Evolutionary conservation across 37 sponge, comb jelly and placozoan species (phyloP).

Genomic region (Amphimedon queenslandica): DNA sequence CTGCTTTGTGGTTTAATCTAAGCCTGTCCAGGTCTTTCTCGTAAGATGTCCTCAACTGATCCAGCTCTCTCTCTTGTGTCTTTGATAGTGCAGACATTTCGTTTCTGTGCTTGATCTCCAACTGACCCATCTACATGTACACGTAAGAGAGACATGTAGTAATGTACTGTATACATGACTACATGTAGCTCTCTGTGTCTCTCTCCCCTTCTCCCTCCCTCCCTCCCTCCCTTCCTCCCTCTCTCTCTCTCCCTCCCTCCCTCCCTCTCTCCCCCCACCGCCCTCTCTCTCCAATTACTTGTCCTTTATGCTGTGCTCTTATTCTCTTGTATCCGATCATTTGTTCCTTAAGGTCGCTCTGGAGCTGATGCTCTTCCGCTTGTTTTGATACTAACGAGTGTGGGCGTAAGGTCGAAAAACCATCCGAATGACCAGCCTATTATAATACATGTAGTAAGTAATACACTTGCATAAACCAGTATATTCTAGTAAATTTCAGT

Average conservation of each 20-base stretch:
- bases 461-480: too few relatives aligned
- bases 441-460: neutral
- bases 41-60: slow-evolving; percentile 54
- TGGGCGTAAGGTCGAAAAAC: slow-evolving; percentile 90
- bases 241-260: neutral
- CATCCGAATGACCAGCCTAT: slow-evolving; percentile 32
- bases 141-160: neutral
- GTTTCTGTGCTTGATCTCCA: slow-evolving; percentile 71
- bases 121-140: slow-evolving; percentile 65
- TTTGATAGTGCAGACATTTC: slow-evolving; percentile 59
- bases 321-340: slow-evolving; percentile 95
- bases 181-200: neutral
- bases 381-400: slow-evolving; percentile 78
- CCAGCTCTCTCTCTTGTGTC: slow-evolving; percentile 81
- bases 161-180: neutral
- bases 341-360: slow-evolving; percentile 92
- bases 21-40: slow-evolving; percentile 83
- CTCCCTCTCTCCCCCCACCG: neutral
- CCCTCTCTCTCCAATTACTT: slow-evolving; percentile 45
- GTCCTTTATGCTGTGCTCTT: slow-evolving; percentile 89
- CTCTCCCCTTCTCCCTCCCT: neutral
- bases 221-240: slow-evolving; percentile 3
- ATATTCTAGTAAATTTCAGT: too few relatives aligned
- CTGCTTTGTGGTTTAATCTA: slow-evolving; percentile 53
- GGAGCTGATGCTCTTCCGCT: slow-evolving; percentile 77